Evolutionary conservation across 2,888 invertebrate species (phyloP).

Genomic region (Lasioglossum zephyrum): DNA sequence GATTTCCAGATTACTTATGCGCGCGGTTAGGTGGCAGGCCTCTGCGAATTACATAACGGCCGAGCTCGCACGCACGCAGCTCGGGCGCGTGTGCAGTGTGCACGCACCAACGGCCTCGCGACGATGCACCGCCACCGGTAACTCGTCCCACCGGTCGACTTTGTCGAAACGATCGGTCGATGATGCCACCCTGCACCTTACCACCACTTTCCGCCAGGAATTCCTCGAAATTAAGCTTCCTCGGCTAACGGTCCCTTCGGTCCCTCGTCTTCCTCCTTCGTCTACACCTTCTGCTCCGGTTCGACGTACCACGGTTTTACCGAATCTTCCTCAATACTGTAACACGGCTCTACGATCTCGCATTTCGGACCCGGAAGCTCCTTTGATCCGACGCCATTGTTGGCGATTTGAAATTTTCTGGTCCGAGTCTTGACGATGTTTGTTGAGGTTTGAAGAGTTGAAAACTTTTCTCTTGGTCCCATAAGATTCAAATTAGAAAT

Average conservation of each 20-base stretch:
- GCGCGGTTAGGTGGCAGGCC: conserved; percentile 53
- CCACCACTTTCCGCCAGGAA: conserved; percentile 29
- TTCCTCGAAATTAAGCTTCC: conserved; percentile 20
- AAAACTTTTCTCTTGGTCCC: no score
- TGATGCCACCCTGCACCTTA: conserved; percentile 64
- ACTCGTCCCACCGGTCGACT: conserved; percentile 63
- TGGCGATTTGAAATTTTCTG: background rate
- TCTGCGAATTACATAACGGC: conserved; percentile 73
- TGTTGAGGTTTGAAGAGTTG: no score
- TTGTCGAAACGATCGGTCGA: conserved; percentile 59
- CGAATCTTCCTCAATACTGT: conserved; percentile 1
- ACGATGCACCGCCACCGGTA: conserved; percentile 63
- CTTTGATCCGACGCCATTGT: conserved; percentile 24
- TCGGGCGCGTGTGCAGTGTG: conserved; percentile 28
- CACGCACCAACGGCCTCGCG: conserved; percentile 47
- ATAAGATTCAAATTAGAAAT: no score
- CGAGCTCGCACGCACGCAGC: conserved; percentile 64
- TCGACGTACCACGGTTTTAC: background rate
- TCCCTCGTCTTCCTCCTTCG: background rate
- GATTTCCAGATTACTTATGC: conserved; percentile 58
- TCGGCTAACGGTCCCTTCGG: conserved; percentile 17
- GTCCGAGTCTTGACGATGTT: no score
- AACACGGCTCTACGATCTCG: conserved; percentile 53
- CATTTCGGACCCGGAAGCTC: conserved; percentile 49
- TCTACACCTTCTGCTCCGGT: background rate